Conservation (phyloP, 1,140 invertebrate genomes). For the Chironomus tepperi region DNA sequence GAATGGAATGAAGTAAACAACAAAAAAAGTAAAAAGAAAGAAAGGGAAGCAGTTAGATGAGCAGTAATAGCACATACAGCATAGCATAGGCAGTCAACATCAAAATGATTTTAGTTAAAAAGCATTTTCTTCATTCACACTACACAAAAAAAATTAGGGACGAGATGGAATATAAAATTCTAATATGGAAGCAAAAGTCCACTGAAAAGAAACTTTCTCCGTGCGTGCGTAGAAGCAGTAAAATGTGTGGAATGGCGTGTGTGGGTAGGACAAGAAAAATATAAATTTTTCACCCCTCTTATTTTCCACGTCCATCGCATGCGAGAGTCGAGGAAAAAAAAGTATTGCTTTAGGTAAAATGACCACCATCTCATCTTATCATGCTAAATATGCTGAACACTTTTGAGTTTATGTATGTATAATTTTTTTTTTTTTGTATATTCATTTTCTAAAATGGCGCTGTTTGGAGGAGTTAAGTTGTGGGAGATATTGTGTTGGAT, state of each 20-base stretch:
- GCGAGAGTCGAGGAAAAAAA: neutral
- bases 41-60: neutral
- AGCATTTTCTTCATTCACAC: neutral
- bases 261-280: constrained; percentile 1
- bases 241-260: neutral
- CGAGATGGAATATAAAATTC: neutral
- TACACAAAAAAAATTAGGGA: neutral
- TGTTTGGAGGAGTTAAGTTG: neutral
- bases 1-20: neutral
- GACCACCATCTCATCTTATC: constrained; percentile 11
- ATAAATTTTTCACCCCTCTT: neutral
- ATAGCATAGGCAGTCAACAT: neutral
- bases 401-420: too few species aligned
- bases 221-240: constrained; percentile 11
- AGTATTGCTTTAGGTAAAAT: constrained; percentile 1
- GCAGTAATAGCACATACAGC: neutral
- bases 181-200: constrained; percentile 5
- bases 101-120: constrained; percentile 3
- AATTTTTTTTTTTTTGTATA: neutral
- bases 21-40: neutral
- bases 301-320: neutral
- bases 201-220: neutral
- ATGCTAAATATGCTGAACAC: neutral
- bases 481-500: too few species aligned
- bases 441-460: neutral